Conservation (phyloP, 2,113 vertebrate genomes). For the Dermatemys mawii region DNA sequence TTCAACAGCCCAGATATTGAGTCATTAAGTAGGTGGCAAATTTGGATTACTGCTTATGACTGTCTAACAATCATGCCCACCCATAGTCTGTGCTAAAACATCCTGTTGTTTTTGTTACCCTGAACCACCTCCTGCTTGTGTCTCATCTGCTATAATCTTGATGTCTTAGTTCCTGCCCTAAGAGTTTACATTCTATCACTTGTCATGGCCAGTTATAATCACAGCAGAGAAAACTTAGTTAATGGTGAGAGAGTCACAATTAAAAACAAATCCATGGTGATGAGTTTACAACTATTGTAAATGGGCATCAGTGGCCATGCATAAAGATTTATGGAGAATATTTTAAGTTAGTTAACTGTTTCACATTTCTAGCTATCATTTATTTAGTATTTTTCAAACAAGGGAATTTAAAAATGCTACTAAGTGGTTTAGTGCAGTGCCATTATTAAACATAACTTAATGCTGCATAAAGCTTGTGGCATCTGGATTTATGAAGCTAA, state of each 20-base stretch:
- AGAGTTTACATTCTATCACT: background rate
- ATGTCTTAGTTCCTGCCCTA: background rate
- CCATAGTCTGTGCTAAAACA: background rate
- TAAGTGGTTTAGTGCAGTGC: background rate
- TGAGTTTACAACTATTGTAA: background rate
- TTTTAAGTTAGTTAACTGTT: constrained; percentile 21
- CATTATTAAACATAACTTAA: background rate
- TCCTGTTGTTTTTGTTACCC: background rate
- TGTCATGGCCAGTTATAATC: background rate
- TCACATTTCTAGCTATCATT: constrained; percentile 26
- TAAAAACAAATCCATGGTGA: background rate
- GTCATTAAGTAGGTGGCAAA: background rate
- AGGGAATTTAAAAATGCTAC: background rate
- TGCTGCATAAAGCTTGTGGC: background rate
- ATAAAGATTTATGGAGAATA: constrained; percentile 26
- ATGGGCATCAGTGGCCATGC: background rate
- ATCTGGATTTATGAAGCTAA: background rate
- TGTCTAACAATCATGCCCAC: background rate
- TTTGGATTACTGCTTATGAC: background rate
- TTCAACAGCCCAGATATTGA: background rate
- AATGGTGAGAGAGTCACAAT: background rate
- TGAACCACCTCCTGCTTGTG: background rate
- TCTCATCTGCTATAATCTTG: background rate
- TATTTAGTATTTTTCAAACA: constrained; percentile 17
- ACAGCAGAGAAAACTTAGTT: background rate